Evolutionary conservation across 2,888 invertebrate species (phyloP), one percentile per base, ranked within the genome.

Genomic region (Polyommatus icarus): DNA sequence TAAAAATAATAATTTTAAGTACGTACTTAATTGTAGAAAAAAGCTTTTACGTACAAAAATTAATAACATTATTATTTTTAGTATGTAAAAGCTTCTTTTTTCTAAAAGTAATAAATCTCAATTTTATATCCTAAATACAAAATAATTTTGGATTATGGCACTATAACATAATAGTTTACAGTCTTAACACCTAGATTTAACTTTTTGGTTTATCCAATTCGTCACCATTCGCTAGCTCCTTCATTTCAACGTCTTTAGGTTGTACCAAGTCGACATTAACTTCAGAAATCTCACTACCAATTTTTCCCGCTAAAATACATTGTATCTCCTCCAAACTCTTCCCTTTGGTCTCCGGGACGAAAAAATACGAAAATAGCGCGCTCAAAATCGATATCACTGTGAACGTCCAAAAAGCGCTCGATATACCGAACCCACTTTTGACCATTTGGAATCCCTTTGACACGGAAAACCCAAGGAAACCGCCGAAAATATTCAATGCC

Each of bases 341-440:
- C 0, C 94, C 94, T 81, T 93, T 95, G 0, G 95, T 95, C 86
- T 95, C 95, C 1, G 95, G 95, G 0, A 95, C 93, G 76, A 89
- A 79, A n/a, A 92, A 84, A 29, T 87, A 83, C 4, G 95, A 92
- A 80, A 95, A 95, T 10, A 91, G 76, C 1, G 93, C 89, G 0
- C 95, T 95, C 20, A 87, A 76, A n/a, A 93, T 85, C 2, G 95
- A 91, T 2, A 91, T 86, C 0, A 83, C 67, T 0, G 94, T 89
- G 79, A 93, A 95, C 79, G 94, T 87, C 81, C 89, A 90, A 79
- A 95, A 95, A 0, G 93, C 91, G 4, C 92, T 89, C 77, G 91
- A 90, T 32, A 94, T 86, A 0, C 95, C 95, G 0, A 86, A 86
- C 0, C 81, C 78, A 76, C 95, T 91, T 78, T 93, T 91, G 0